Evolutionary conservation across 1,140 invertebrate genomes (phyloP), one percentile per base, ranked within the genome.

Genomic region (Choristoneura fumiferana): DNA sequence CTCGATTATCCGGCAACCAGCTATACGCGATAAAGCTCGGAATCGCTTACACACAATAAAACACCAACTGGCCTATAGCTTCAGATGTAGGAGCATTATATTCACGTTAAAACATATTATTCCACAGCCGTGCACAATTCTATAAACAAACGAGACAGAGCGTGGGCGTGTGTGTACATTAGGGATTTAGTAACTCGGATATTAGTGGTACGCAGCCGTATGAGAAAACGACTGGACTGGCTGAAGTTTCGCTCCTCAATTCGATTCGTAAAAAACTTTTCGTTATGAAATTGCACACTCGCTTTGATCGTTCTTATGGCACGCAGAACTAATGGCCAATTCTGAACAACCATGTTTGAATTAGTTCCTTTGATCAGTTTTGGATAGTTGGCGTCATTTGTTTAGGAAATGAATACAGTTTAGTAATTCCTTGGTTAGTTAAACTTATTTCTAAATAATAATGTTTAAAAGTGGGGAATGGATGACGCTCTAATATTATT

Each of bases 21-120:
- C 86, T 89, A 73, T 86, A 89, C 64, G 77, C 66, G 69, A 78
- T 86, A 82, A 78, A 79, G 65, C 65, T 73, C 64, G 43, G 64
- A 68, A 78, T 82, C 75, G 71, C 73, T 68, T 71, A 71, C 71
- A 71, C 68, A 81, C 81, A 85, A 84, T 80, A 84, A 84, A 86
- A 81, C 73, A 74, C 72, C 71, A 78, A 78, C 76, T 76, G 81
- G 68, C 63, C 69, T 73, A 69, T 67, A 77, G 68, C 68, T 63
- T 73, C 71, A 68, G 67, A 61, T 64, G 70, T 49, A 49, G 70
- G 65, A 78, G 71, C 77, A 80, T 86, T 84, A 87, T 85, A 49
- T 87, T 85, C 66, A 83, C 72, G 68, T 71, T 78, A 69, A 78
- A 87, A 79, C 76, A 81, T 79, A 87, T 87, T 80, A 86, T 85